Evolutionary conservation across 1,140 invertebrate genomes (phyloP).

Genomic region (Bombus ignitus): DNA sequence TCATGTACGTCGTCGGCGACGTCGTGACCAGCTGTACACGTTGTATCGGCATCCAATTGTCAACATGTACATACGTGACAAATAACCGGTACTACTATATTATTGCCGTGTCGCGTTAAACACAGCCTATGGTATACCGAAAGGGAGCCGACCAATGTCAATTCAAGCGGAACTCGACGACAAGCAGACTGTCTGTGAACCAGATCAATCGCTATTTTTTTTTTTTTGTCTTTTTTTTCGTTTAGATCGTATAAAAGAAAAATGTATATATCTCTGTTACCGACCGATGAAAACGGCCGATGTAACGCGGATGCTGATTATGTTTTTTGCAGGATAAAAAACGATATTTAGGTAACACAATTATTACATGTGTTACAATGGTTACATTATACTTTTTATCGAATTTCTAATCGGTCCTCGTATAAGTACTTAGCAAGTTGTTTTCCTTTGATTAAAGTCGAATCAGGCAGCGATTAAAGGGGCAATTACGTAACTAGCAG

Average conservation of each 20-base stretch:
- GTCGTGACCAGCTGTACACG: slow-evolving; percentile 9
- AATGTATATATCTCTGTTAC: neutral
- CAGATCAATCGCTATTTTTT: neutral
- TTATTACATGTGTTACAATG: too few species aligned
- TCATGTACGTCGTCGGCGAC: neutral
- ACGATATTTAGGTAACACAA: neutral
- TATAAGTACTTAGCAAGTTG: neutral
- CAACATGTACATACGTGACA: neutral
- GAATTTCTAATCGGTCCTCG: neutral
- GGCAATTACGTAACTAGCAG: neutral
- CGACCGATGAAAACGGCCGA: neutral
- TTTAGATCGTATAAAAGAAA: neutral
- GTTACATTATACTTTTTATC: neutral
- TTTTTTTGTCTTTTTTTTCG: neutral
- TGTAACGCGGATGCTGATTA: neutral
- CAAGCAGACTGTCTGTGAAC: neutral
- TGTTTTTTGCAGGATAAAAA: neutral
- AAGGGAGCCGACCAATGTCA: neutral
- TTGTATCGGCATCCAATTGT: slow-evolving; percentile 1
- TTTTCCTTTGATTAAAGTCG: slow-evolving; percentile 28
- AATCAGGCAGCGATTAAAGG: slow-evolving; percentile 9
- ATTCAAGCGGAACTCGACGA: neutral
- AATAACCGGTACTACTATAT: neutral
- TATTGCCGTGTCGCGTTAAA: neutral
- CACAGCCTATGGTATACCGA: neutral